Base-by-base conservation (phyloP, 2,888 invertebrate species). In the Pinctada fucata region DNA sequence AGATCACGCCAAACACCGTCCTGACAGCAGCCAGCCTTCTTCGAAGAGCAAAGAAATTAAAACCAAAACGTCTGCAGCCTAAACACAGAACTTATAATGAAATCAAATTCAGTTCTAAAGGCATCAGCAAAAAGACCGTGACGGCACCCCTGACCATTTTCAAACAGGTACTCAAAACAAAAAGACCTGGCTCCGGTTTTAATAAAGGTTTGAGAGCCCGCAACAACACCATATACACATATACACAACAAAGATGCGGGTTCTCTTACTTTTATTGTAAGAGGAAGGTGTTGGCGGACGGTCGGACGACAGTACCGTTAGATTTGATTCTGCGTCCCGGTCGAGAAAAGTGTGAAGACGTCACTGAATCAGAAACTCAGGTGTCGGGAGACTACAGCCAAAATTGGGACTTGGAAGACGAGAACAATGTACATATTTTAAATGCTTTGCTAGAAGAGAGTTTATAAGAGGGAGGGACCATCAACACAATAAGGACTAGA, bases 11-110 rank as follows among this genome's bases (percentile, higher is more conserved):
- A 31, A 31, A 31, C 31, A 31, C 31, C 31, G 31, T 31, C 31
- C 31, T 81, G 51, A 16, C 31, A 16, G 10, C 82, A 50, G 64
- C 70, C 4, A 8, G 48, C 47, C 5, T 67, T 67, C 67, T 67
- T 3, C 45, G 67, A 31, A 67, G 2, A 48, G 31, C 31, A 5
- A 67, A 67, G 6, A 67, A 67, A 3, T 5, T 67, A 67, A 67
- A 16, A 48, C 48, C 8, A 67, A 67, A 67, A 45, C 45, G 1
- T 1, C 67, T 31, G 8, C 3, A 67, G 45, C 10, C 67, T 48
- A n/a, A 67, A 67, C 10, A 31, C 67, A 31, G 45, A 16, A 45
- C 31, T 47, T 67, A 48, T 67, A 31, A 48, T 67, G 67, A 67
- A 67, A 67, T 67, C 48, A 10, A 67, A 48, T 31, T 67, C 31